Evolutionary conservation across 2,797 vertebrate genomes (phyloP).

Genomic region (Falco concolor): DNA sequence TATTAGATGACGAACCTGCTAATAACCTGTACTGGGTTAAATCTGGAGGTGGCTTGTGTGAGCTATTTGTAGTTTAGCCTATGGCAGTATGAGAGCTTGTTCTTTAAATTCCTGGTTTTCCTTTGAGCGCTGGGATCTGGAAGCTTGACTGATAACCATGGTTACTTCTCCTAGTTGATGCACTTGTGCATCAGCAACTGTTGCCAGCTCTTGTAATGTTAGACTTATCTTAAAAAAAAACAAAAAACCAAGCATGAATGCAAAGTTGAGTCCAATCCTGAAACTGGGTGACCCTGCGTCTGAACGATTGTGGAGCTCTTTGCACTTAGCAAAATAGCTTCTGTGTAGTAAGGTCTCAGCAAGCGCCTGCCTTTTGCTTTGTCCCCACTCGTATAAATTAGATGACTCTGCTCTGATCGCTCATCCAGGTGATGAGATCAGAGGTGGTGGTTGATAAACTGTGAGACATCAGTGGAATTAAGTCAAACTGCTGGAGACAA

Average conservation of each 20-base stretch:
- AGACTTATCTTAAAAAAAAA: not conserved
- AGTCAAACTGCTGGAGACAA: conserved; percentile 37
- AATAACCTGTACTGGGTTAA: not conserved
- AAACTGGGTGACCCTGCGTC: not conserved
- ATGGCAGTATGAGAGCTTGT: not conserved
- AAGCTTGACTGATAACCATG: not conserved
- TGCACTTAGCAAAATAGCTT: not conserved
- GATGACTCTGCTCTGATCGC: not conserved
- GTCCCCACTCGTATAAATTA: not conserved
- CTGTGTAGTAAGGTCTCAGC: not conserved
- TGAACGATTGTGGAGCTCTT: not conserved
- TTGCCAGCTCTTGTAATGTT: not conserved
- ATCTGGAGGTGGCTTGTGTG: not conserved
- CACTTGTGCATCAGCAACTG: not conserved
- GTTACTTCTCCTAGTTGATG: not conserved
- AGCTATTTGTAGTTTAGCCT: not conserved
- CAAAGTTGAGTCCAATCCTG: not conserved
- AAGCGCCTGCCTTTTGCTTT: not conserved
- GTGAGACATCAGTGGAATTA: conserved; percentile 16
- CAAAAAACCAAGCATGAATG: not conserved
- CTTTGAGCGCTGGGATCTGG: not conserved
- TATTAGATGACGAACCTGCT: not conserved
- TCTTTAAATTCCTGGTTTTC: not conserved
- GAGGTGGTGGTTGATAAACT: conserved; percentile 10
- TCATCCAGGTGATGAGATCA: not conserved